phyloP scores from a whole-genome alignment of 2,113 vertebrate genomes.

The Prinia subflava region DNA sequence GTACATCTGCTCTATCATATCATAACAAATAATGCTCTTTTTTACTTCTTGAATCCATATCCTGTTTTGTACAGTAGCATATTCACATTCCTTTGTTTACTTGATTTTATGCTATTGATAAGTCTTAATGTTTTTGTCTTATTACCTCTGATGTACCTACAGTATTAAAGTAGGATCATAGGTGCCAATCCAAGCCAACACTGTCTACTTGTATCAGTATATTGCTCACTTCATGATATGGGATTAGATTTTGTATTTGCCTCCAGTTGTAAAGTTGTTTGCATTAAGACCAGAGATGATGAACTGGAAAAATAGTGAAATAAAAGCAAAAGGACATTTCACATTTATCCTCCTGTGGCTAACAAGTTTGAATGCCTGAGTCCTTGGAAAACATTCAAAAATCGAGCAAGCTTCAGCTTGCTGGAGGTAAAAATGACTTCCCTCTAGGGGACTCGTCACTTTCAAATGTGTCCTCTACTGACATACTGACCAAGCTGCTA shows the following conservation, averaged over 20 bases:
- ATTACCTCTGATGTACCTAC: background rate
- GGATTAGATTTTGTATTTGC: background rate
- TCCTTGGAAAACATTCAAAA: constrained; percentile 2
- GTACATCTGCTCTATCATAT: background rate
- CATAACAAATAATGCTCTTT: background rate
- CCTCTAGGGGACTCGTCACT: background rate
- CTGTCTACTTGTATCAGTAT: background rate
- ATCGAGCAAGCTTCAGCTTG: background rate
- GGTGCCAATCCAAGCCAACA: background rate
- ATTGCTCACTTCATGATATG: background rate
- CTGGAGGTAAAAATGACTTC: background rate
- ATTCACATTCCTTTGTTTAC: background rate
- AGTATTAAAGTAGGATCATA: background rate
- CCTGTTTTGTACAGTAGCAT: background rate
- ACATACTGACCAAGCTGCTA: background rate
- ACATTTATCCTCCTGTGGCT: constrained; percentile 52
- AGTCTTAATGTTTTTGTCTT: background rate
- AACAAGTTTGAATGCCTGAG: background rate
- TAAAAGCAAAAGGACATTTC: constrained; percentile 50
- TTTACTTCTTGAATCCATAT: background rate
- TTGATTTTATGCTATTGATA: background rate
- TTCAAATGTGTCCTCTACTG: background rate
- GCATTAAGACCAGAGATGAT: constrained; percentile 3
- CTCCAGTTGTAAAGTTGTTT: constrained; percentile 8
- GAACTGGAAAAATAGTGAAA: background rate